phyloP scores from a whole-genome alignment of 2,888 invertebrate genomes.

The Metellina segmentata region DNA sequence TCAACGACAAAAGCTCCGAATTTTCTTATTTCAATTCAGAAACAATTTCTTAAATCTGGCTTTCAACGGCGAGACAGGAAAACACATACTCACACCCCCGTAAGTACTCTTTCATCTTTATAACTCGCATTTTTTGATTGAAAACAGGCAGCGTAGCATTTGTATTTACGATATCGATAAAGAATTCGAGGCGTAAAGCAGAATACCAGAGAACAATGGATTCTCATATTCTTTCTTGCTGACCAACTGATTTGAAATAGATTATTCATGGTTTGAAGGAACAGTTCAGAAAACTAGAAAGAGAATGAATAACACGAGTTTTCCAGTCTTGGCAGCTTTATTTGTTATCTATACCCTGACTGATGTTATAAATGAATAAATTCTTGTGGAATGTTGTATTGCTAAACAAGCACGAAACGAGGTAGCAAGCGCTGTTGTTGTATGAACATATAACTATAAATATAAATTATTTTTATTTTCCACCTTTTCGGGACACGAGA shows the following conservation, averaged over 20 bases:
- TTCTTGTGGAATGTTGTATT: not conserved
- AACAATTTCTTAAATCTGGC: constrained; percentile 29
- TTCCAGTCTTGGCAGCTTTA: not conserved
- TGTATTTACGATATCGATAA: not conserved
- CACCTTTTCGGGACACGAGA: too few relatives aligned
- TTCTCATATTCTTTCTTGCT: not conserved
- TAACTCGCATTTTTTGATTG: not conserved
- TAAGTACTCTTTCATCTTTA: not conserved
- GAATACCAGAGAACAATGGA: not conserved
- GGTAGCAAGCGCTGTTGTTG: not conserved
- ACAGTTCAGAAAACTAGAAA: not conserved
- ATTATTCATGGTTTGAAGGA: not conserved
- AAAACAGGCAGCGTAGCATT: not conserved
- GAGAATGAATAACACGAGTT: not conserved
- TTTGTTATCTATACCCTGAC: not conserved
- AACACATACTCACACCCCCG: not conserved
- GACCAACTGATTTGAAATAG: not conserved
- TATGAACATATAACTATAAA: too few relatives aligned
- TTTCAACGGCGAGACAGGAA: not conserved
- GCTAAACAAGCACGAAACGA: not conserved
- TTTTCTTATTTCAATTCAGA: constrained; percentile 26
- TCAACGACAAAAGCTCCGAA: constrained; percentile 23
- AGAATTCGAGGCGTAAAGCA: not conserved
- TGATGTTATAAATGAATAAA: not conserved
- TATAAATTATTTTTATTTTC: too few relatives aligned